phyloP scores from a whole-genome alignment of 2,113 vertebrate genomes.

The Empidonax traillii region DNA sequence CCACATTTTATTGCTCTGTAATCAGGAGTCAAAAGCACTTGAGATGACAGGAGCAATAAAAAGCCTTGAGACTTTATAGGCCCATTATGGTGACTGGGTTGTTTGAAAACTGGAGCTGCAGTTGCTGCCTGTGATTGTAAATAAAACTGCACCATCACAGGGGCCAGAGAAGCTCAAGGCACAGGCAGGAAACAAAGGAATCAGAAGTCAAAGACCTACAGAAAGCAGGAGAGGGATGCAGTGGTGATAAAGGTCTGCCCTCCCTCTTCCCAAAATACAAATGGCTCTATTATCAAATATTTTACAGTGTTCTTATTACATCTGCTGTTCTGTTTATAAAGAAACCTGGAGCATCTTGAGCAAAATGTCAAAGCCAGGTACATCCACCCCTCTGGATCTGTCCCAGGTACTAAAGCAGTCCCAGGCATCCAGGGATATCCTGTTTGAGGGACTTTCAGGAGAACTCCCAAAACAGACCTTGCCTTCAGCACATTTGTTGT shows the following conservation, averaged over 20 bases:
- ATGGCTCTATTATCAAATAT: neutral
- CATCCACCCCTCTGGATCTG: accelerated
- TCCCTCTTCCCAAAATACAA: neutral
- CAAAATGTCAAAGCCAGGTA: neutral
- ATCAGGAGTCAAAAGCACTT: constrained; percentile 19
- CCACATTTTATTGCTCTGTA: neutral
- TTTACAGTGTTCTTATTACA: neutral
- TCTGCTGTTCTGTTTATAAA: neutral
- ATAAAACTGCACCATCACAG: neutral
- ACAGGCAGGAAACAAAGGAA: neutral
- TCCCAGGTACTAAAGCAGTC: neutral
- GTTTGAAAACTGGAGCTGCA: neutral
- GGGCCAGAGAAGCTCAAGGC: neutral
- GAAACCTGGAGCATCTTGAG: neutral
- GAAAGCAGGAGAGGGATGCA: neutral
- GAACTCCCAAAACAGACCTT: neutral
- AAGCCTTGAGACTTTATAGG: neutral
- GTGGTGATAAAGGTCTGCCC: neutral
- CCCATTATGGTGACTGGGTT: neutral
- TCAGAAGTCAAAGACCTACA: neutral
- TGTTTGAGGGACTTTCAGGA: neutral
- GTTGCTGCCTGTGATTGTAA: neutral
- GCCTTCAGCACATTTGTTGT: neutral
- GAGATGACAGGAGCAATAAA: neutral
- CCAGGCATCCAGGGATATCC: neutral